Evolutionary conservation across 2,113 vertebrate genomes (phyloP).

Genomic region (Melanostigma gelatinosum): DNA sequence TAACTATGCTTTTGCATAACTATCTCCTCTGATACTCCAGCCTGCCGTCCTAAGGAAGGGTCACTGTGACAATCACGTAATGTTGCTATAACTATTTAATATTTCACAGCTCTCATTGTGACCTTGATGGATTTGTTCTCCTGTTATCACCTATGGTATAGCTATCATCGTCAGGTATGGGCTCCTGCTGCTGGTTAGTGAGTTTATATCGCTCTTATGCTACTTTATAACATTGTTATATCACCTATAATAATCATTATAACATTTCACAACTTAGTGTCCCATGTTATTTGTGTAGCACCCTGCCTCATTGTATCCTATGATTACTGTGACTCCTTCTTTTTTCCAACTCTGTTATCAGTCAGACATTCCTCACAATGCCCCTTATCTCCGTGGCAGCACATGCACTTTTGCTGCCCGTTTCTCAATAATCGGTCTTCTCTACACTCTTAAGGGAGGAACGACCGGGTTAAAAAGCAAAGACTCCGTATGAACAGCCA

Average conservation of each 20-base stretch:
- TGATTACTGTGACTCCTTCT: conserved; percentile 7
- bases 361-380: conserved; percentile 54
- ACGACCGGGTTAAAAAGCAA: conserved; percentile 35
- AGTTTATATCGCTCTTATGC: conserved; percentile 1
- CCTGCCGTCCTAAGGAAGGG: conserved; percentile 20
- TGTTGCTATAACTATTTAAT: not conserved
- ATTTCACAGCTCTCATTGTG: conserved; percentile 12
- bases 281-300: not conserved
- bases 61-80: conserved; percentile 29
- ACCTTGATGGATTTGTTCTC: conserved; percentile 14
- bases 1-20: conserved; percentile 65
- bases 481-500: conserved; percentile 25
- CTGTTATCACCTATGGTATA: conserved; percentile 5
- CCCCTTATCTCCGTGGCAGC: conserved; percentile 54
- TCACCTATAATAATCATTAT: not conserved
- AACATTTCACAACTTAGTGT: not conserved
- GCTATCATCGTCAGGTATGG: conserved; percentile 5
- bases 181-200: conserved; percentile 6
- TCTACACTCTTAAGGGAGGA: conserved; percentile 38
- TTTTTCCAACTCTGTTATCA: conserved; percentile 38
- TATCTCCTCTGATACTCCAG: conserved; percentile 42
- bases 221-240: conserved; percentile 24
- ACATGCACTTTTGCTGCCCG: conserved; percentile 47
- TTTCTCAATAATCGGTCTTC: conserved; percentile 30
- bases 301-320: not conserved